Evolutionary conservation across 37 sponge, comb jelly and placozoan genomes (phyloP), one percentile per base, ranked within the genome.

Genomic region (Ianthella basta): DNA sequence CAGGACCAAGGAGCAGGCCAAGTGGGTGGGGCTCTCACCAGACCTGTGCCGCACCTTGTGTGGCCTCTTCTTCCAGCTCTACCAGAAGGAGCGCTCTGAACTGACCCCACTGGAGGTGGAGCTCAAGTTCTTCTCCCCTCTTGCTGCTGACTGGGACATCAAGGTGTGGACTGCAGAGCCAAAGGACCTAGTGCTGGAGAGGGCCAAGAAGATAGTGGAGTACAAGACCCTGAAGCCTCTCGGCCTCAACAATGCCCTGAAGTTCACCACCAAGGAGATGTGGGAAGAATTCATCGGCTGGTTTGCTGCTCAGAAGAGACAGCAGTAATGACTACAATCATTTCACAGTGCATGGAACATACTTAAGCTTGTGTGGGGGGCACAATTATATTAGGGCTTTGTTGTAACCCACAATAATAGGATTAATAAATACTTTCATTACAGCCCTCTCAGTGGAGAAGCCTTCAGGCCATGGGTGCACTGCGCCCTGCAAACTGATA

Each of bases 61-160:
- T 55, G 56, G 34, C 8, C 41, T n/a, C 64, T 84, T 57, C 44
- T 79, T 24, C 27, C 24, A 50, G 33, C 80, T 66, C 44, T 56
- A 80, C 87, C 86, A 80, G 33, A 60, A 41, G 55, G 72, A 50
- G 50, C 18, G 33, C 19, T 37, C 24, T 57, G 68, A 34, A 24
- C 25, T 41, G 67, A 86, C 10, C 16, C 70, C 59, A 38, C 0
- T 75, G 12, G 78, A 75, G 40, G 78, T 75, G 54, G 78, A 81
- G 82, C 39, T 60, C 36, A 60, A 81, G 82, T 34, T 55, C 37
- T 59, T 81, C 61, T 81, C 63, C 30, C 82, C 82, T 19, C 4
- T 15, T 8, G 33, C 82, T 2, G 82, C 33, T 25, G 35, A 60
- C 35, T 61, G 60, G 82, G 19, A 27, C 16, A 81, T 61, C 15